Conservation (phyloP, 2,113 vertebrate species). For the Esox niger region DNA sequence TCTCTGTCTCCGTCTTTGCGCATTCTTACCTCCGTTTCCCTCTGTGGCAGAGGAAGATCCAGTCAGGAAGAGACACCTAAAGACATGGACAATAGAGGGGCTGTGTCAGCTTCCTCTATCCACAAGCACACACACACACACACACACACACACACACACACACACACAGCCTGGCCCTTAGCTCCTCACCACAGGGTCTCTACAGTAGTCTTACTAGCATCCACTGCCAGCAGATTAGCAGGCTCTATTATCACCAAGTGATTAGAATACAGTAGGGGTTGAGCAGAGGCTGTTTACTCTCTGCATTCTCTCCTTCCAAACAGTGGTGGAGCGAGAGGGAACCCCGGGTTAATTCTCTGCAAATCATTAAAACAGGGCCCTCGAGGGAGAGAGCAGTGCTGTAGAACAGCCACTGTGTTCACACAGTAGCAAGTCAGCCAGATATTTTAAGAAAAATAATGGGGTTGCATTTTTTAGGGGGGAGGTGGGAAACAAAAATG, state of each 20-base stretch:
- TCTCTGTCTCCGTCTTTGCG: conserved; percentile 52
- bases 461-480: conserved; percentile 48
- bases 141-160: conserved; percentile 47
- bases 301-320: conserved; percentile 1
- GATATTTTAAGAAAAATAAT: conserved; percentile 59
- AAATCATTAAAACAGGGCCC: conserved; percentile 66
- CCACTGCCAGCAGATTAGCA: too few relatives aligned
- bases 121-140: conserved; percentile 46
- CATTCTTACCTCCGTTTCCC: conserved; percentile 67
- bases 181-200: conserved; percentile 47
- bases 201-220: too few relatives aligned
- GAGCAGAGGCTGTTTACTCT: not conserved
- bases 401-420: conserved; percentile 33
- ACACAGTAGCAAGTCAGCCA: conserved; percentile 36
- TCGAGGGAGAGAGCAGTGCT: conserved; percentile 41
- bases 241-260: too few relatives aligned
- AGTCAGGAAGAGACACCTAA: conserved; percentile 57
- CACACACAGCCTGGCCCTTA: conserved; percentile 35
- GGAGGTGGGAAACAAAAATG: conserved; percentile 43
- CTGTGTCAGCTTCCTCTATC: conserved; percentile 64
- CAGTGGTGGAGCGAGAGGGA: conserved; percentile 17
- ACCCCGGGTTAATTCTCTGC: conserved; percentile 58
- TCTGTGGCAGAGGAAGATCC: conserved; percentile 48
- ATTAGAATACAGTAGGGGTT: conserved; percentile 26
- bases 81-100: conserved; percentile 58